Evolutionary conservation across 2,888 invertebrate genomes (phyloP).

Genomic region (Nymphalis c-album): DNA sequence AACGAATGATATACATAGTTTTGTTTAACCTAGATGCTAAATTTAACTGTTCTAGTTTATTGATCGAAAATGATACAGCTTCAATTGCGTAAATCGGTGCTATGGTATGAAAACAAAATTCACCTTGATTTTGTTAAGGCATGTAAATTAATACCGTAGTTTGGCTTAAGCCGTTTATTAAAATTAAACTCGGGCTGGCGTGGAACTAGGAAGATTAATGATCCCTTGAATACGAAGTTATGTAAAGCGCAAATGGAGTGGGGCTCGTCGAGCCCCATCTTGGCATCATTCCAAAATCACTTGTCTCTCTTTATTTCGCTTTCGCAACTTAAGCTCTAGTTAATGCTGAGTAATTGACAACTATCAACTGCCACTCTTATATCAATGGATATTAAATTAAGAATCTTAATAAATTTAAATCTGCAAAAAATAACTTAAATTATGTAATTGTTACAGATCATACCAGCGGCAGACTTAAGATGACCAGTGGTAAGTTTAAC

Average conservation of each 20-base stretch:
- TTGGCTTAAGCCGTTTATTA: conserved; percentile 76
- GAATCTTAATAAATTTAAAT: not conserved
- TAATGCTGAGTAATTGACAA: conserved; percentile 41
- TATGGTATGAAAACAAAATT: conserved; percentile 53
- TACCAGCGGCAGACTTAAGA: not conserved
- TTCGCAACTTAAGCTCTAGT: conserved; percentile 50
- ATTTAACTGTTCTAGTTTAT: conserved; percentile 9
- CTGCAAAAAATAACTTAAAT: not conserved
- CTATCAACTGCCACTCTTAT: conserved; percentile 28
- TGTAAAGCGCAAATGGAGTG: conserved; percentile 79
- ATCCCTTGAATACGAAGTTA: conserved; percentile 79
- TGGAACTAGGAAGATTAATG: conserved; percentile 80
- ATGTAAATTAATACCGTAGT: conserved; percentile 72
- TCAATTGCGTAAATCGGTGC: not conserved
- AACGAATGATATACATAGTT: conserved; percentile 11
- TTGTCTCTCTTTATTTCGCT: conserved; percentile 71
- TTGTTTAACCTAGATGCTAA: conserved; percentile 12
- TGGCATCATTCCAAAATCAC: conserved; percentile 79
- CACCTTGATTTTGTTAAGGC: conserved; percentile 62
- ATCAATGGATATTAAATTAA: conserved; percentile 20
- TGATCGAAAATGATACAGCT: not conserved
- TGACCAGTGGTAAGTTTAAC: not conserved
- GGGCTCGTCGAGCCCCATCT: conserved; percentile 68
- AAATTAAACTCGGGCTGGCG: conserved; percentile 78
- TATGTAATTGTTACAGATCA: not conserved